Percentiles rank a stretch among this genome's conserved stretches.
These are phyloP conservation scores for Tyrannus savana DNA, from an alignment of 2,113 vertebrate genomes.

Conservation along the genomic window DNA sequence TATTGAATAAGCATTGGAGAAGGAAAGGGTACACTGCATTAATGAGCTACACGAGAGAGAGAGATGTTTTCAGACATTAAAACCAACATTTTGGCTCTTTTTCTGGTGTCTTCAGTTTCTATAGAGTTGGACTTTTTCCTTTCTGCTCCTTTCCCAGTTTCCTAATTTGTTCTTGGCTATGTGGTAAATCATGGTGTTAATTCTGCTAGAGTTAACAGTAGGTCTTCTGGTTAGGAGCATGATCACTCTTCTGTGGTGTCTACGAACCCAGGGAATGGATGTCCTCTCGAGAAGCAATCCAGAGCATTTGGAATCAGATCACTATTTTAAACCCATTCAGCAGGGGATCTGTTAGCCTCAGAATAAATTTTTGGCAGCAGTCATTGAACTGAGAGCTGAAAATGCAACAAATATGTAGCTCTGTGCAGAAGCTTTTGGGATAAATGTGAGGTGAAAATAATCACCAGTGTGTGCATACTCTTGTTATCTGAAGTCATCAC, in stretches of 20 bases:
- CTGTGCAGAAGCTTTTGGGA: not conserved
- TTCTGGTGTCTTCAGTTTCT: not conserved
- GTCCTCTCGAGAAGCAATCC: not conserved
- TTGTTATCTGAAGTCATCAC: slow-evolving; percentile 1
- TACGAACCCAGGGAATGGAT: not conserved
- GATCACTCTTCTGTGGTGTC: not conserved
- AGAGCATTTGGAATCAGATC: not conserved
- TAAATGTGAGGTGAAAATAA: not conserved
- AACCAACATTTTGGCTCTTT: not conserved
- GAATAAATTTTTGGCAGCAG: slow-evolving; percentile 26
- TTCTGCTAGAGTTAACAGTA: not conserved
- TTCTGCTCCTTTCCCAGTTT: not conserved
- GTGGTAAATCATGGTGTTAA: not conserved
- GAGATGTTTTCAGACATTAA: not conserved
- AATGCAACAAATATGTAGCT: not conserved
- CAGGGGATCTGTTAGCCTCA: not conserved
- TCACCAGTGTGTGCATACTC: not conserved
- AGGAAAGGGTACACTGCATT: not conserved
- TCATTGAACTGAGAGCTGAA: slow-evolving; percentile 17
- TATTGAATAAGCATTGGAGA: not conserved
- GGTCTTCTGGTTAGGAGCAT: not conserved
- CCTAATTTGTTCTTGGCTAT: not conserved
- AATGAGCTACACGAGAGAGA: not conserved
- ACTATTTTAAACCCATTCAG: slow-evolving; percentile 11
- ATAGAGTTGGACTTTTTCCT: not conserved